Conservation (phyloP, 2,888 invertebrate species). For the Zeuzera pyrina region DNA sequence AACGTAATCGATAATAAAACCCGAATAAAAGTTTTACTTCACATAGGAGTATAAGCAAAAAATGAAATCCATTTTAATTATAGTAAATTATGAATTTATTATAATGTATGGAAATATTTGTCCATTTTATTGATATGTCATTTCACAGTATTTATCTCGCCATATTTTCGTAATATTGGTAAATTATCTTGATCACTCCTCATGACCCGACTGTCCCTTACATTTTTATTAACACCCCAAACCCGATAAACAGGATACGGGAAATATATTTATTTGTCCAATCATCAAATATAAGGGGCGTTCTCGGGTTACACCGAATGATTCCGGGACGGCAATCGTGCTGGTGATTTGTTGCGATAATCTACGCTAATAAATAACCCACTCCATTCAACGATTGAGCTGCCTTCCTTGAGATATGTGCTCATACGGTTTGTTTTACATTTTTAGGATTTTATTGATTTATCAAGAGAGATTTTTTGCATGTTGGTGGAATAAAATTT, state of each 20-base stretch:
- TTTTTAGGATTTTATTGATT: constrained; percentile 37
- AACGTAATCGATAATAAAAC: no score
- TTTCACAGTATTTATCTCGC: not conserved
- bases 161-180: no score
- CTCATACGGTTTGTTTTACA: constrained; percentile 20
- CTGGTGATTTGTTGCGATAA: constrained; percentile 69
- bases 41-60: no score
- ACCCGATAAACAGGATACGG: constrained; percentile 70
- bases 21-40: no score
- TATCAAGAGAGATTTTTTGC: constrained; percentile 37
- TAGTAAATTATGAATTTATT: no score
- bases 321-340: constrained; percentile 54
- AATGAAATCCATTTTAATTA: no score
- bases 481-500: no score
- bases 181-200: no score
- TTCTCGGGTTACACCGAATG: constrained; percentile 68
- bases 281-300: constrained; percentile 70
- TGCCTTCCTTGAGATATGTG: constrained; percentile 46
- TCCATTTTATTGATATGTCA: not conserved
- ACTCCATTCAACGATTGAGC: constrained; percentile 62
- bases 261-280: constrained; percentile 73
- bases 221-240: constrained; percentile 72
- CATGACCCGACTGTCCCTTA: constrained; percentile 38
- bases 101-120: not conserved
- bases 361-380: constrained; percentile 66